Evolutionary conservation across 2,888 invertebrate genomes (phyloP), one percentile per base, ranked within the genome.

Genomic region (Hyppa rectilinea): DNA sequence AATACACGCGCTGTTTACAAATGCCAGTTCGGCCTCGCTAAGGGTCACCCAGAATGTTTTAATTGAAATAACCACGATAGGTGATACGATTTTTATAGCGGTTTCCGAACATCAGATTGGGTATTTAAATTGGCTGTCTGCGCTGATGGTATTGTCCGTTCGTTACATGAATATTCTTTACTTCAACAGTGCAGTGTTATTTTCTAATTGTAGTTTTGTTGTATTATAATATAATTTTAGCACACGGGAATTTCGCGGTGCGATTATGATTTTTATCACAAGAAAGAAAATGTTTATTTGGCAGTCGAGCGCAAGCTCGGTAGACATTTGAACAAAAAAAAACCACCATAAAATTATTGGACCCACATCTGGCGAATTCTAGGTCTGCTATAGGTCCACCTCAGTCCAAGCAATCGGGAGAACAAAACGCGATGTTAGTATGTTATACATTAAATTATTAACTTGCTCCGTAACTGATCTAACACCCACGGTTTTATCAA

Each of bases 1-100:
- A 85, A 84, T 82, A 87, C 73, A 59, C 65, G 70, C 53, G 68
- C 75, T 88, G 87, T 88, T 88, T 88, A 88, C 80, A 83, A 60
- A 76, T 52, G 65, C 81, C 65, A 86, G 78, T 77, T 79, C 69
- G 75, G 70, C 83, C 83, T 82, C 79, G 68, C 67, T 50, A 64
- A 72, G 77, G 82, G 82, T 76, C 84, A 80, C 38, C 29, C 23
- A 20, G 55, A 55, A 55, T 69, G 66, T 50, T 69, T 70, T 66
- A 59, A 63, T 79, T 71, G 45, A 65, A 72, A 70, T 60, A 58
- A 45, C 26, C 47, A 56, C 56, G 80, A 62, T 45, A 49, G 29
- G 14, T 43, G 53, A 36, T 38, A 1, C 29, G 62, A 77, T 78
- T 78, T 80, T 81, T 61, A 66, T 81, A 43, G 45, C 61, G 29